Evolutionary conservation across 1,140 invertebrate genomes (phyloP).

Genomic region (Calosoma granatense): DNA sequence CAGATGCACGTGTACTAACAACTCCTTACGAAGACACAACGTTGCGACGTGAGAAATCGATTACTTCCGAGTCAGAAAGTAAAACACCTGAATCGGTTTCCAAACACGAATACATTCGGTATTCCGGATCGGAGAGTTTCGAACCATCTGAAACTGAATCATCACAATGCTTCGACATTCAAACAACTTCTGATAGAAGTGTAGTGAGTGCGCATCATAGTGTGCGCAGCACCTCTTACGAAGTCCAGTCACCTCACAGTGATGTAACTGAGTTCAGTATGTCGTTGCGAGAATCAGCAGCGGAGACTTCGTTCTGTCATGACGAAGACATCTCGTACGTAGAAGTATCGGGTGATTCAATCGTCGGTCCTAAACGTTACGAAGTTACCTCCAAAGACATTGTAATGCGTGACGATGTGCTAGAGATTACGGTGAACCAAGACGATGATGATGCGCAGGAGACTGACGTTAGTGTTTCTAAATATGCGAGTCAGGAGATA

Average conservation of each 20-base stretch:
- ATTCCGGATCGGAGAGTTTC: neutral
- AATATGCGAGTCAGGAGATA: too few species aligned
- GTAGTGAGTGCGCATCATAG: neutral
- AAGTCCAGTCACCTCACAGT: conserved; percentile 18
- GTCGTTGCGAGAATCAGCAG: neutral
- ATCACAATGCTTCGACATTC: conserved; percentile 16
- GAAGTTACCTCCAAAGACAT: conserved; percentile 26
- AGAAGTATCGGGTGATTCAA: neutral
- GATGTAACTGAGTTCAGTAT: conserved; percentile 9
- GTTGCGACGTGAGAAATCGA: neutral
- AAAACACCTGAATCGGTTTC: neutral
- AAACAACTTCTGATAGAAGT: conserved; percentile 17
- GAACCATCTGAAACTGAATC: conserved; percentile 27
- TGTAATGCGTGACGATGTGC: conserved; percentile 34
- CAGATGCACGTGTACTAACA: too few species aligned
- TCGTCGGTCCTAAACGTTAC: conserved; percentile 1
- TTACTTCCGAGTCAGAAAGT: neutral
- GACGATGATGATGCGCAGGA: neutral
- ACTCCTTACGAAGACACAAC: too few species aligned
- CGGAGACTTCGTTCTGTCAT: neutral
- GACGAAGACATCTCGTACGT: neutral
- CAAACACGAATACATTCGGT: neutral
- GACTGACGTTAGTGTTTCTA: neutral
- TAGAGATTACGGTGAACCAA: conserved; percentile 31
- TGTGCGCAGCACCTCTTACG: conserved; percentile 12